phyloP scores from a whole-genome alignment of 2,113 vertebrate genomes.

The Mus pahari region DNA sequence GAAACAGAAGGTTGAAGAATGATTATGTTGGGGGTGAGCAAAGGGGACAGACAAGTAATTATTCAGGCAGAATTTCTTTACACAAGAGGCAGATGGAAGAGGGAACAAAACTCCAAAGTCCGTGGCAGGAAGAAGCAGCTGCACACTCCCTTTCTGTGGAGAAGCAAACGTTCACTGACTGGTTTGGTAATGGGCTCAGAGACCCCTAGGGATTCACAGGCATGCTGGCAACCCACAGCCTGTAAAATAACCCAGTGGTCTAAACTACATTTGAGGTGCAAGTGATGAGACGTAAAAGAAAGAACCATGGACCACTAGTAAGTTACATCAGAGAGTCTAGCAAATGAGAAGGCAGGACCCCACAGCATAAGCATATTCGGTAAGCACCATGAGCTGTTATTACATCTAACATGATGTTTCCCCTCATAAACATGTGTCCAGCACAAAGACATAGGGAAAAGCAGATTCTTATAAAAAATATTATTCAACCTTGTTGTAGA shows the following conservation, averaged over 20 bases:
- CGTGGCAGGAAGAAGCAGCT: conserved; percentile 75
- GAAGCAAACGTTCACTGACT: conserved; percentile 78
- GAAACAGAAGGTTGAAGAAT: conserved; percentile 86
- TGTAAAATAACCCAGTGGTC: conserved; percentile 43
- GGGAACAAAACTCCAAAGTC: conserved; percentile 75
- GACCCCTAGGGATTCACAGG: conserved; percentile 50
- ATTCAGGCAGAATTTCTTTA: conserved; percentile 84
- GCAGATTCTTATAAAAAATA: not conserved
- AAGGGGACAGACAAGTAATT: conserved; percentile 84
- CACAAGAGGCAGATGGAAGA: conserved; percentile 82
- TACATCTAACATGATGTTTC: not conserved
- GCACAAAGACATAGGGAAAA: not conserved
- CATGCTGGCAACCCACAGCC: conserved; percentile 35
- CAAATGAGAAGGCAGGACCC: not conserved
- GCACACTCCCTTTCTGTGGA: conserved; percentile 67
- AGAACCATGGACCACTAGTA: not conserved
- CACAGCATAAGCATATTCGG: not conserved
- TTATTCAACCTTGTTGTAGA: not conserved
- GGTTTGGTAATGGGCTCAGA: conserved; percentile 58
- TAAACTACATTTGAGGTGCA: not conserved
- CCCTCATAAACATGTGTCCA: not conserved
- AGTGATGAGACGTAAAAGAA: not conserved
- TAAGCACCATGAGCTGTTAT: not conserved
- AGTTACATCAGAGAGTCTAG: not conserved
- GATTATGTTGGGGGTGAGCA: conserved; percentile 82